Evolutionary conservation across 2,113 vertebrate genomes (phyloP).

Genomic region (Ramphastos sulfuratus): DNA sequence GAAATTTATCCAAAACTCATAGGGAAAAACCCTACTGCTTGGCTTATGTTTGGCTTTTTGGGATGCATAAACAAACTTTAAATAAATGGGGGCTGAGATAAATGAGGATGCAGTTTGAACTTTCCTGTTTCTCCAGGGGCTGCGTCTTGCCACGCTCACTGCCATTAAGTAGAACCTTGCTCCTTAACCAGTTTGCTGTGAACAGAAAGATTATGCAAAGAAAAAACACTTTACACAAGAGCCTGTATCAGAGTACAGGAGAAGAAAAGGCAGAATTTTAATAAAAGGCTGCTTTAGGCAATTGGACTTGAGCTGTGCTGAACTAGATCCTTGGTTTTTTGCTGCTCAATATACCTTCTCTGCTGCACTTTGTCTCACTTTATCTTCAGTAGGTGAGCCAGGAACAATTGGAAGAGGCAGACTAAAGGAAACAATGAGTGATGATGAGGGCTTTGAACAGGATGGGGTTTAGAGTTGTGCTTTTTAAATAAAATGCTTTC

Average conservation of each 20-base stretch:
- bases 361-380: not conserved
- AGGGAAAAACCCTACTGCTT: not conserved
- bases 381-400: not conserved
- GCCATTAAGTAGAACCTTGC: not conserved
- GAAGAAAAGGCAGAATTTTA: not conserved
- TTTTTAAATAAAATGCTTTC: conserved; percentile 29
- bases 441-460: conserved; percentile 7
- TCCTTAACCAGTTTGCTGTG: not conserved
- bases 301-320: not conserved
- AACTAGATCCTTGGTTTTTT: not conserved
- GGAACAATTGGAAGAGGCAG: not conserved
- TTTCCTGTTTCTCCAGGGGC: not conserved
- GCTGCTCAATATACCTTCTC: not conserved
- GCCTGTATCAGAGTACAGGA: not conserved
- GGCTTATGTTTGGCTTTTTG: not conserved
- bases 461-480: not conserved
- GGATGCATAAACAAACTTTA: not conserved
- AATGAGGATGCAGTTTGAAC: not conserved
- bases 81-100: not conserved
- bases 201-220: conserved; percentile 1
- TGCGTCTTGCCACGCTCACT: not conserved
- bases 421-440: not conserved
- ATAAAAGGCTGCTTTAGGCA: not conserved
- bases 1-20: not conserved
- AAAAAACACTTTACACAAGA: not conserved